Evolutionary conservation across 2,797 vertebrate species (phyloP).

Genomic region (Luscinia luscinia): DNA sequence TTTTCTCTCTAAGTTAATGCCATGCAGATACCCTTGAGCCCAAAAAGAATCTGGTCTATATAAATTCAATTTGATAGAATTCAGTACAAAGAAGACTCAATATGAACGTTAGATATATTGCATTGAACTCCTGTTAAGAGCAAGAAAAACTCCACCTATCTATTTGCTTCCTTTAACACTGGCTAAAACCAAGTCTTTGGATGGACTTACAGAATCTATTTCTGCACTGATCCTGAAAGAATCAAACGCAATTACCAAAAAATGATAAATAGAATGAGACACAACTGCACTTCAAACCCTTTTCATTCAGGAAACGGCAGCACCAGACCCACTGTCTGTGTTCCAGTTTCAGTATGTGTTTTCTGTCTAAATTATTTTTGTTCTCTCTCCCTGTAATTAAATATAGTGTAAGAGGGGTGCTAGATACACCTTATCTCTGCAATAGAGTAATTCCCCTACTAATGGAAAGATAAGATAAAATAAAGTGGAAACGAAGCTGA

Average conservation of each 20-base stretch:
- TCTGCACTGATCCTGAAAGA: neutral
- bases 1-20: neutral
- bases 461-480: neutral
- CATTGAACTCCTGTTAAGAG: neutral
- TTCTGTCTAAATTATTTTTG: neutral
- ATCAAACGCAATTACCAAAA: constrained; percentile 2
- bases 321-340: neutral
- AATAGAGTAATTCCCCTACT: neutral
- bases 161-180: neutral
- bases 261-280: neutral
- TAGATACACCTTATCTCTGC: neutral
- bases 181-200: neutral
- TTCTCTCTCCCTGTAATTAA: neutral
- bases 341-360: neutral
- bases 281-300: neutral
- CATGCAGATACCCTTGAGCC: neutral
- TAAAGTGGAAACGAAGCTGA: neutral
- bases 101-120: neutral
- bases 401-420: neutral
- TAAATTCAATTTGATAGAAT: constrained; percentile 4
- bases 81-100: neutral
- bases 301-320: neutral
- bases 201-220: neutral
- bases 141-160: neutral
- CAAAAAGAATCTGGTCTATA: neutral